These are phyloP conservation scores for Lottia gigantea DNA, from an alignment of 2,888 invertebrate genomes.

Conservation along the genomic window DNA sequence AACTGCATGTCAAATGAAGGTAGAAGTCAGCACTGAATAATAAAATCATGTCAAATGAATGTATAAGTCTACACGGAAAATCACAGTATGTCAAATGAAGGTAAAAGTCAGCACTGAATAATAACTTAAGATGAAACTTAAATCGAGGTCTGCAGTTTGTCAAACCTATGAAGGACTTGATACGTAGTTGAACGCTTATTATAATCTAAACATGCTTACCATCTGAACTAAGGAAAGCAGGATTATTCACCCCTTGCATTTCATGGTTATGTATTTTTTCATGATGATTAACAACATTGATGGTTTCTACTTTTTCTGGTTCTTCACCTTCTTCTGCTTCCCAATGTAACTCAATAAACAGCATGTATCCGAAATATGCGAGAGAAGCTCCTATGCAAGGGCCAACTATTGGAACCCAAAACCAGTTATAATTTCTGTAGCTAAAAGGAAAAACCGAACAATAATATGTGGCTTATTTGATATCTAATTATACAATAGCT, in stretches of 20 bases:
- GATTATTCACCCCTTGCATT: background rate
- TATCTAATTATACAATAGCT: no score
- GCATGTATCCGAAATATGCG: slow-evolving; percentile 22
- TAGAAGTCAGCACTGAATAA: no score
- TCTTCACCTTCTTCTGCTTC: slow-evolving; percentile 10
- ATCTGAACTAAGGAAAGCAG: background rate
- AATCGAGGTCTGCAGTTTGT: no score
- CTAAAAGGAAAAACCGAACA: slow-evolving; percentile 13
- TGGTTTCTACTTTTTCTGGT: background rate
- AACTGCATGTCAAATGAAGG: no score
- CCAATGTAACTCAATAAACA: slow-evolving; percentile 30
- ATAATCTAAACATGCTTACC: background rate
- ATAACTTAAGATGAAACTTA: no score
- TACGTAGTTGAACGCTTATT: no score
- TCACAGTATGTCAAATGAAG: no score
- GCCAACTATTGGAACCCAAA: slow-evolving; percentile 33
- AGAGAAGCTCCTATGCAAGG: slow-evolving; percentile 28
- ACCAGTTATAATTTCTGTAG: slow-evolving; percentile 34
- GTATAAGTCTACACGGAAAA: no score
- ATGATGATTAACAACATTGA: background rate
- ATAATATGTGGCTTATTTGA: no score
- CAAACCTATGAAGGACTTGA: no score
- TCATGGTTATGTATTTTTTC: background rate
- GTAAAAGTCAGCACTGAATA: no score
- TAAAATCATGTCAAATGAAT: no score